These are phyloP conservation scores for Phrynocephalus vlangalii DNA, from an alignment of 2,797 vertebrate species.

Conservation along the genomic window DNA sequence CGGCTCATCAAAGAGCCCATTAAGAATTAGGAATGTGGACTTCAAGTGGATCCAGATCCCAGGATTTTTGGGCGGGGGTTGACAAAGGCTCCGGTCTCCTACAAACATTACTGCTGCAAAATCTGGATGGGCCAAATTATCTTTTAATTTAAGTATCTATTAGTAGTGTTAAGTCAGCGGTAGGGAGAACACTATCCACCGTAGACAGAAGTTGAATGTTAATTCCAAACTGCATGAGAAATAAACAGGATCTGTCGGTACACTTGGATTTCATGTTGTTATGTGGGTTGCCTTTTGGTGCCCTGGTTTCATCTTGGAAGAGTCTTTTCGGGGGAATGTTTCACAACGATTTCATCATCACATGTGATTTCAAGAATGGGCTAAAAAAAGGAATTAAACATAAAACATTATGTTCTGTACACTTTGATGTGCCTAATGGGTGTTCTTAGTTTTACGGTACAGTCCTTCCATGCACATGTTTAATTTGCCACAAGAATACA, in stretches of 20 bases:
- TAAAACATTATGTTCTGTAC: not conserved
- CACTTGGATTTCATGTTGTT: not conserved
- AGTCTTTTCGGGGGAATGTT: not conserved
- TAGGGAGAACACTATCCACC: not conserved
- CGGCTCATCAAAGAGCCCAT: slow-evolving; percentile 27
- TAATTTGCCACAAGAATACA: not conserved
- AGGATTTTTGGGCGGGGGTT: too few relatives aligned
- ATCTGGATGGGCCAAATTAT: not conserved
- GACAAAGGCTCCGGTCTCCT: not conserved
- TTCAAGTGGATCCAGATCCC: not conserved
- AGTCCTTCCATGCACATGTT: not conserved
- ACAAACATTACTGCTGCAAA: not conserved
- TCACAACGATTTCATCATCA: not conserved
- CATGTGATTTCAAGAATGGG: not conserved
- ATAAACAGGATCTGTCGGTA: not conserved
- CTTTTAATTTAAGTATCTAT: not conserved
- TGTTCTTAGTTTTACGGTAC: not conserved
- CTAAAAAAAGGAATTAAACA: slow-evolving; percentile 1
- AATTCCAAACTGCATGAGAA: not conserved
- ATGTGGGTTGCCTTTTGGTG: not conserved
- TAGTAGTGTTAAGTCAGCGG: not conserved
- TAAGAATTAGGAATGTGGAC: slow-evolving; percentile 28
- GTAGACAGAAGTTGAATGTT: not conserved
- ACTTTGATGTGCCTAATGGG: not conserved
- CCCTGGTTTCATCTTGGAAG: not conserved